A percentile compares a stretch with the other conserved stretches of the same genome.
Conservation (phyloP, 2,113 vertebrate genomes). For the Xiphophorus couchianus region DNA sequence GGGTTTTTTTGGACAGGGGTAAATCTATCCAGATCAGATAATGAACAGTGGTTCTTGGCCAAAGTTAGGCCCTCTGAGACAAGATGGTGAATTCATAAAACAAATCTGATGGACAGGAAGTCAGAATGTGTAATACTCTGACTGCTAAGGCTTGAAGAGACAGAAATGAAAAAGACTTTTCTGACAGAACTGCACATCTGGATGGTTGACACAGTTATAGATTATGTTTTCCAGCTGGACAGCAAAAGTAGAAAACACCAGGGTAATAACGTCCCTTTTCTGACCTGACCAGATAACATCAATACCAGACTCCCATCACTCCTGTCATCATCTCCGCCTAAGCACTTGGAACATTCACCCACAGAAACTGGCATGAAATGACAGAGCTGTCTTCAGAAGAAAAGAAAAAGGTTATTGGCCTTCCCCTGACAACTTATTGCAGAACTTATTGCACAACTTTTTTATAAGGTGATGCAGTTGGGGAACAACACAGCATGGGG, state of each 20-base stretch:
- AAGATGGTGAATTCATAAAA: constrained; percentile 20
- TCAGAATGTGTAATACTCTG: constrained; percentile 4
- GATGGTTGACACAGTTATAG: constrained; percentile 39
- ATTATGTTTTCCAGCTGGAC: constrained; percentile 36
- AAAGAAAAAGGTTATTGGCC: constrained; percentile 37
- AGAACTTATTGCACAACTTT: constrained; percentile 39
- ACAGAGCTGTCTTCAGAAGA: constrained; percentile 18
- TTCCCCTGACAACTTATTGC: constrained; percentile 36
- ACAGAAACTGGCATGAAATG: constrained; percentile 27
- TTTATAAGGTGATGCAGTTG: constrained; percentile 33
- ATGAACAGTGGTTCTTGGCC: constrained; percentile 26
- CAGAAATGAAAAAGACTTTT: background rate
- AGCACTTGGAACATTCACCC: constrained; percentile 8
- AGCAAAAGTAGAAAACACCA: background rate
- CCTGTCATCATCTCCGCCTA: constrained; percentile 34
- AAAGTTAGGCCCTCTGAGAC: constrained; percentile 24
- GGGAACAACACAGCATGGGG: constrained; percentile 34
- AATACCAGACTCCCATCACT: constrained; percentile 27
- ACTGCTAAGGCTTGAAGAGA: constrained; percentile 7
- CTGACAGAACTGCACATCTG: background rate
- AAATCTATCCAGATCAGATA: constrained; percentile 34
- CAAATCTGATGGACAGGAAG: constrained; percentile 12
- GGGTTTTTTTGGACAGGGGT: background rate
- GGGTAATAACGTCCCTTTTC: constrained; percentile 35
- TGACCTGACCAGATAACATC: constrained; percentile 45